Conservation (phyloP, 2,113 vertebrate species). For the Dipodomys ordii region DNA sequence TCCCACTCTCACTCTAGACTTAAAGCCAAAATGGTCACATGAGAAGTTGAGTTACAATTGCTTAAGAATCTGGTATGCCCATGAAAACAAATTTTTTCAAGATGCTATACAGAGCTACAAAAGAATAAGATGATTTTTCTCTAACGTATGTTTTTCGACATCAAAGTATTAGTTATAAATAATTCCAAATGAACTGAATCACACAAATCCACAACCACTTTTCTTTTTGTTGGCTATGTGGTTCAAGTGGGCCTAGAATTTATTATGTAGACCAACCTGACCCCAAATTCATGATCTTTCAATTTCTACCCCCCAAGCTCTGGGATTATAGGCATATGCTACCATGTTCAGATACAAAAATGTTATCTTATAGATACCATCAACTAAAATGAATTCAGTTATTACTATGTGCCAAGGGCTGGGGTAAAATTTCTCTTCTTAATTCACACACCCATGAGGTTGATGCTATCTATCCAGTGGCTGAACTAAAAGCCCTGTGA, state of each 20-base stretch:
- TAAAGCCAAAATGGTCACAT: neutral
- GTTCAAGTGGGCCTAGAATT: too few relatives aligned
- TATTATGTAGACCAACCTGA: too few relatives aligned
- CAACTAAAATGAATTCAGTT: neutral
- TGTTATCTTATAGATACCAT: neutral
- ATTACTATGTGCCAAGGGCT: neutral
- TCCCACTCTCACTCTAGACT: neutral
- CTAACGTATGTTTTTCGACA: neutral
- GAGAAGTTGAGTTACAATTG: neutral
- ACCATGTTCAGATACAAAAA: neutral
- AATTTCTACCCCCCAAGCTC: too few relatives aligned
- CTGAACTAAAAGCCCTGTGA: neutral
- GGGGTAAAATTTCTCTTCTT: neutral
- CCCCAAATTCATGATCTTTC: too few relatives aligned
- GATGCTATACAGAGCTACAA: neutral
- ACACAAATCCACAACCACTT: too few relatives aligned
- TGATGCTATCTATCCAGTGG: neutral
- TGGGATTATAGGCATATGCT: too few relatives aligned
- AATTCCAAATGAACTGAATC: neutral
- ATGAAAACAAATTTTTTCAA: neutral
- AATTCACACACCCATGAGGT: neutral
- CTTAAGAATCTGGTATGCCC: neutral
- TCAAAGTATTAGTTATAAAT: neutral
- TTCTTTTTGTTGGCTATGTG: too few relatives aligned
- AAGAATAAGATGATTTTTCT: neutral